These are phyloP conservation scores for Sebastes iracundus DNA, from an alignment of 2,797 vertebrate genomes.

Conservation along the genomic window DNA sequence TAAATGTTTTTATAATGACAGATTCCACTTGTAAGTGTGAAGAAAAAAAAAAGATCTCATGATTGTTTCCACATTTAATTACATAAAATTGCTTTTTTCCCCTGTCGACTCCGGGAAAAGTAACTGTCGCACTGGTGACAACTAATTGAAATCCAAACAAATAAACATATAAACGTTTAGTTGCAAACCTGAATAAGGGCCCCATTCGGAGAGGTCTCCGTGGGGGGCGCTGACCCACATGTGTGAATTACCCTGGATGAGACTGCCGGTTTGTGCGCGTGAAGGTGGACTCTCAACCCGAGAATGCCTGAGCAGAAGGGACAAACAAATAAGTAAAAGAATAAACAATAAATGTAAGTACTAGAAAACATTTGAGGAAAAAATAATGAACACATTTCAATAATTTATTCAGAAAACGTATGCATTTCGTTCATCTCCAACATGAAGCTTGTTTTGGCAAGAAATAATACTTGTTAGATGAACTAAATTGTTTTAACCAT, in stretches of 20 bases:
- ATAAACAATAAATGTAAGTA: background rate
- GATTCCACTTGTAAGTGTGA: background rate
- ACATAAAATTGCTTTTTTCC: background rate
- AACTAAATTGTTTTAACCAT: too few species aligned
- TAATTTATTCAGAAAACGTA: background rate
- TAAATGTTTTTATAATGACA: background rate
- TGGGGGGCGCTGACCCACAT: slow-evolving; percentile 75
- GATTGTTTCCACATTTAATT: background rate
- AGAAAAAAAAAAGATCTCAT: background rate
- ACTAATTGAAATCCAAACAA: background rate
- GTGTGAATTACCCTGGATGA: slow-evolving; percentile 52
- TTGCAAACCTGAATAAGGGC: slow-evolving; percentile 79
- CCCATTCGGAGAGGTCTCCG: slow-evolving; percentile 81
- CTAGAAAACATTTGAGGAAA: background rate
- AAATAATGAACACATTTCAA: background rate
- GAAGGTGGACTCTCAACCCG: slow-evolving; percentile 2
- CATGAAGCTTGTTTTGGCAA: background rate
- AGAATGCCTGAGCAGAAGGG: slow-evolving; percentile 33
- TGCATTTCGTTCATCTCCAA: background rate
- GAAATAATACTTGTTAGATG: background rate
- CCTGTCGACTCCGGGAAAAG: background rate
- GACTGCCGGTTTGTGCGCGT: background rate
- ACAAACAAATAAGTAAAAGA: background rate
- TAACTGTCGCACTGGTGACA: background rate
- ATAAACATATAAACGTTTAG: background rate